Evolutionary conservation across 1,140 invertebrate genomes (phyloP).

Genomic region (Pteromalus puparum): DNA sequence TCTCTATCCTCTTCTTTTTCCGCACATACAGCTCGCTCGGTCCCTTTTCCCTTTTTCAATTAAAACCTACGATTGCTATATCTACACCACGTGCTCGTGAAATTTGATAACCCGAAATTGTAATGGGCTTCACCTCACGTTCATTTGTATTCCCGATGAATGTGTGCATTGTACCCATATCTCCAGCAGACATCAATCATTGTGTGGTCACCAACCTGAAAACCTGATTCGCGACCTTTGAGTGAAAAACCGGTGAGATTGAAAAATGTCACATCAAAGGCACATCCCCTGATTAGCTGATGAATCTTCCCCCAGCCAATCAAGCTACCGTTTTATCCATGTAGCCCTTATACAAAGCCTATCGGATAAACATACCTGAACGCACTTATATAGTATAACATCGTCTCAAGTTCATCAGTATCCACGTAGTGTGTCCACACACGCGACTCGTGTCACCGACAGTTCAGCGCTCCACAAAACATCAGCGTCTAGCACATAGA

Average conservation of each 20-base stretch:
- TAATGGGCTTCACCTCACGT: neutral
- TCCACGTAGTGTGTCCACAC: neutral
- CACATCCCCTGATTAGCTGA: neutral
- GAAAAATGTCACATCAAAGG: neutral
- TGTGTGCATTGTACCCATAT: neutral
- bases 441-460: neutral
- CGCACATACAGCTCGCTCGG: slow-evolving; percentile 13
- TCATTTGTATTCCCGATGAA: neutral
- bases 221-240: neutral
- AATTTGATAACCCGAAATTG: slow-evolving; percentile 20
- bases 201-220: neutral
- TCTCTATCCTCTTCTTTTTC: slow-evolving; percentile 10
- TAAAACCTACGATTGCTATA: slow-evolving; percentile 37
- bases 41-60: slow-evolving; percentile 35
- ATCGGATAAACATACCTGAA: neutral
- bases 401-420: neutral
- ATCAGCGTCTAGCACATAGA: neutral
- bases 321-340: too few species aligned
- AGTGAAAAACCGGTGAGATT: neutral
- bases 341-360: too few species aligned
- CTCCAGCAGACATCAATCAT: neutral
- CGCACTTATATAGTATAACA: neutral
- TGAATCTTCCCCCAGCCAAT: too few species aligned
- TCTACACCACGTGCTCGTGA: neutral
- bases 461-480: too few species aligned